phyloP scores from a whole-genome alignment of 2,797 vertebrate species.

The Chloroceryle amazona region DNA sequence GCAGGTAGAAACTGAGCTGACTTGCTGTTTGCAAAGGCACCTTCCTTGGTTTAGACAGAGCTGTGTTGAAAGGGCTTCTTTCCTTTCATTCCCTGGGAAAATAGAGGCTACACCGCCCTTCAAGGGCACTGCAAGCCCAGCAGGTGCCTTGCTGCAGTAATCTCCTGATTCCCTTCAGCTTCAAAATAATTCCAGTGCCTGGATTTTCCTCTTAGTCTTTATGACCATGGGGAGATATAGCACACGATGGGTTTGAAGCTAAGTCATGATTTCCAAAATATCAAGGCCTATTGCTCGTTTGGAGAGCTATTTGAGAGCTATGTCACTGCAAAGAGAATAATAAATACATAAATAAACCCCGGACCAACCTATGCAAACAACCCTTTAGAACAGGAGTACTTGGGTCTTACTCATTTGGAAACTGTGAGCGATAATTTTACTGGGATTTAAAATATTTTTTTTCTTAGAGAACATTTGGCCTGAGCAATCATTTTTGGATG shows the following conservation, averaged over 20 bases:
- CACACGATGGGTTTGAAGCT: background rate
- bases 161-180: constrained; percentile 34
- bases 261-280: background rate
- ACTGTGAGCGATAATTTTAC: background rate
- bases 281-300: background rate
- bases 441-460: background rate
- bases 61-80: background rate
- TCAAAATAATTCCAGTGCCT: constrained; percentile 4
- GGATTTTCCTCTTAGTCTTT: constrained; percentile 20
- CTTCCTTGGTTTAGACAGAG: background rate
- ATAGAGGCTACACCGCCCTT: background rate
- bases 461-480: background rate
- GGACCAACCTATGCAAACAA: background rate
- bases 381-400: background rate
- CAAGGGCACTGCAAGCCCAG: background rate
- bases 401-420: background rate
- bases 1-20: background rate
- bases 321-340: background rate
- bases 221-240: background rate
- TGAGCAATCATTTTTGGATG: background rate
- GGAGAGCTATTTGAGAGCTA: background rate
- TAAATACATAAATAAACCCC: no score
- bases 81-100: background rate
- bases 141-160: background rate
- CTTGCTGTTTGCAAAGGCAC: background rate